Base-by-base conservation (phyloP, 2,797 vertebrate genomes). In the Glyptemys insculpta region DNA sequence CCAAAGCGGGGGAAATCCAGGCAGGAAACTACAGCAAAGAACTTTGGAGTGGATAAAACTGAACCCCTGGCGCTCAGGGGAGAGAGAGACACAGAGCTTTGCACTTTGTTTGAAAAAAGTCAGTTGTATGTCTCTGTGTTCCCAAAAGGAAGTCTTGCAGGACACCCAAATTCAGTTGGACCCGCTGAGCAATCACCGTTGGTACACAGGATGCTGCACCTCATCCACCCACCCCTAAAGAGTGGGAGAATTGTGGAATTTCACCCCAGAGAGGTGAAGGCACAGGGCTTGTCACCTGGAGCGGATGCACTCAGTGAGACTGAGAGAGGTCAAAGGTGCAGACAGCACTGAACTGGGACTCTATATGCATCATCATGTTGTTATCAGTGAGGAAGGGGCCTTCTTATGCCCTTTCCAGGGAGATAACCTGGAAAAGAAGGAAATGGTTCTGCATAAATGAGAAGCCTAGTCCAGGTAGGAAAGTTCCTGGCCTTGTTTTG, bases 391-490 rank as follows among this genome's bases (percentile, higher is more conserved):
- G 90, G 81, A 15, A 94, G 82, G 83, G 8, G 34, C 16, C 34
- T 65, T 34, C 6, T 15, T 34, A n/a, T 65, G 34, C 34, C 15
- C 62, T 65, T 65, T n/a, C 59, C 62, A 65, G 62, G 34, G 16
- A 65, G 31, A 18, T n/a, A 84, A 86, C 6, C 1, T 23, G 34
- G 85, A 50, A 89, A 5, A 86, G 27, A 86, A 87, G 5, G 3
- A 2, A 65, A 74, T 37, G 29, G 3, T 87, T 1, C 0, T 19
- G 53, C 3, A 41, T 41, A 92, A 94, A 78, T 31, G 0, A 89
- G 21, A 81, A 91, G 1, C 25, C 78, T 57, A 91, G 93, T n/a
- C 4, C 91, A 74, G 34, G 85, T n/a, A 92, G 72, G 1, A 91
- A 90, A 90, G 78, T 16, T 47, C 8, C 5, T 27, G n/a, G 12